Evolutionary conservation across 2,888 invertebrate genomes (phyloP).

Genomic region (Zaprionus lineosus): DNA sequence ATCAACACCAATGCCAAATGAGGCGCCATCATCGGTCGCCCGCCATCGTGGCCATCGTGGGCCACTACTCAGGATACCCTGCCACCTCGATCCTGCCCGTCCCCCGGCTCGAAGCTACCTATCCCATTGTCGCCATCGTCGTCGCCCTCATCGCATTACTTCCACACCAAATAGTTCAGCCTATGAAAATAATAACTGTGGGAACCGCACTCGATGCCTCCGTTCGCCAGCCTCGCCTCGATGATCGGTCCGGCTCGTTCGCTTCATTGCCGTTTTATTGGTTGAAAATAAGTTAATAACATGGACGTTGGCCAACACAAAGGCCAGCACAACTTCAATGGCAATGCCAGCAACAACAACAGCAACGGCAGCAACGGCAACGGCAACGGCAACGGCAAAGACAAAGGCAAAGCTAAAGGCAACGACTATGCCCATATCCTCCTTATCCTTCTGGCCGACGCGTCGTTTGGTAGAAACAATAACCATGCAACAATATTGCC

Average conservation of each 20-base stretch:
- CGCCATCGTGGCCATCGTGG: constrained; percentile 11
- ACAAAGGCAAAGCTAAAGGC: constrained; percentile 6
- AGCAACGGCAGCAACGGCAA: neutral
- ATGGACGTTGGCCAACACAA: constrained; percentile 65
- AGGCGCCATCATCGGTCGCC: constrained; percentile 67
- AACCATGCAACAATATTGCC: constrained; percentile 77
- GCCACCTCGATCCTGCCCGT: no score
- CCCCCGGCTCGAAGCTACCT: constrained; percentile 8
- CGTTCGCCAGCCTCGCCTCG: constrained; percentile 22
- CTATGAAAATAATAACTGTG: constrained; percentile 81
- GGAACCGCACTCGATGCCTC: constrained; percentile 65
- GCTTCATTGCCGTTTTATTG: constrained; percentile 79
- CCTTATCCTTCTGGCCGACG: neutral
- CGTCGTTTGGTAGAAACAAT: constrained; percentile 33
- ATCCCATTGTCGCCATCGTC: neutral
- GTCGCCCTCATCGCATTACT: constrained; percentile 59
- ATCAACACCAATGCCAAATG: constrained; percentile 64
- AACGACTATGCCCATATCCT: constrained; percentile 1
- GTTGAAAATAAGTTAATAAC: constrained; percentile 81
- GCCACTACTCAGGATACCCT: no score
- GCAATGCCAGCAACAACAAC: neutral
- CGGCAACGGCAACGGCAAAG: constrained; percentile 12
- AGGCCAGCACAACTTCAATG: constrained; percentile 23
- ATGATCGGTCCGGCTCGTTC: constrained; percentile 34
- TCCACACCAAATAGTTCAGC: constrained; percentile 68